These are phyloP conservation scores for Acanthaster planci DNA, from an alignment of 35 echinoderm and acorn worm species.

Conservation along the genomic window DNA sequence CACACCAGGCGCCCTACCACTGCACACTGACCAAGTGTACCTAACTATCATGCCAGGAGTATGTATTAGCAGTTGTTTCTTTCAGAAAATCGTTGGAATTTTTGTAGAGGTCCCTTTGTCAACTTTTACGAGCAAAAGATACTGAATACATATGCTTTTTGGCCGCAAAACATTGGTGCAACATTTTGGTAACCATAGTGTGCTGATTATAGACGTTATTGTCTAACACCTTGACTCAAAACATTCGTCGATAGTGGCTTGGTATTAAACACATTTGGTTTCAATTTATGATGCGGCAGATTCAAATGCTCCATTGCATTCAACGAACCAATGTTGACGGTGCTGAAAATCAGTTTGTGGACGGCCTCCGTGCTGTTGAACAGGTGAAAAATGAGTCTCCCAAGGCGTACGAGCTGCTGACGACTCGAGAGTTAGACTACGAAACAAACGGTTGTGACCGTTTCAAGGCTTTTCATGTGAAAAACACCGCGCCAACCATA, in stretches of 20 bases:
- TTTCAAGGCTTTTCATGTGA: neutral
- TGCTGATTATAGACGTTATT: too few relatives aligned
- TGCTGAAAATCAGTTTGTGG: conserved; percentile 20
- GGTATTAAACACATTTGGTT: too few relatives aligned
- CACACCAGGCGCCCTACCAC: conserved; percentile 40
- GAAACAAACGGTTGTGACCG: neutral
- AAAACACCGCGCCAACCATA: neutral
- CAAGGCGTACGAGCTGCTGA: neutral
- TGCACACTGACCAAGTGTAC: conserved; percentile 69
- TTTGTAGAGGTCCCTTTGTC: too few relatives aligned
- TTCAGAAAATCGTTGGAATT: neutral
- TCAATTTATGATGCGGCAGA: neutral
- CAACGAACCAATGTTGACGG: neutral
- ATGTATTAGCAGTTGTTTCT: neutral
- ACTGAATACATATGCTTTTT: too few relatives aligned
- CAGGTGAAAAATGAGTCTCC: neutral
- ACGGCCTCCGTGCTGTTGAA: conserved; percentile 3
- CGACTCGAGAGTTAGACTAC: neutral
- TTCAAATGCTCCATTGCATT: conserved; percentile 48
- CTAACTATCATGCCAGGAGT: conserved; percentile 61
- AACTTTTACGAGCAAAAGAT: too few relatives aligned
- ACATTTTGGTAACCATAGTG: too few relatives aligned
- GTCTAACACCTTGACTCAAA: too few relatives aligned
- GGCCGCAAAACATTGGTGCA: too few relatives aligned
- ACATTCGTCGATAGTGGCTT: too few relatives aligned